Evolutionary conservation across 2,888 invertebrate species (phyloP).

Genomic region (Teinopalpus imperialis): DNA sequence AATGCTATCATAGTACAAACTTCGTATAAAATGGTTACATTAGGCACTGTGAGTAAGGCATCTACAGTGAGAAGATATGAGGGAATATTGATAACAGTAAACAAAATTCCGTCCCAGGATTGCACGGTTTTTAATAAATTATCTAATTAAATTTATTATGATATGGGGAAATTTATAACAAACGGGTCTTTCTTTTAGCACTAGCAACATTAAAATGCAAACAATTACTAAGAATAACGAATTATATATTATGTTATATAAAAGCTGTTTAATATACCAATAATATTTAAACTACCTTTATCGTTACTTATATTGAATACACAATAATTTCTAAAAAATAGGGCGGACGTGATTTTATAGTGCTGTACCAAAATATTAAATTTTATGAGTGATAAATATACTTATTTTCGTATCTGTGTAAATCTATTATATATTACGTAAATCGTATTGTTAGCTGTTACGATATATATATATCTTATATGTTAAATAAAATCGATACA

Average conservation of each 20-base stretch:
- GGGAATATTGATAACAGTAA: slow-evolving; percentile 21
- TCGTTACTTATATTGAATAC: slow-evolving; percentile 33
- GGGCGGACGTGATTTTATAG: slow-evolving; percentile 68
- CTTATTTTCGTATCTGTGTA: slow-evolving; percentile 41
- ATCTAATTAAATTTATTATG: background rate
- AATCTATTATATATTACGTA: slow-evolving; percentile 38
- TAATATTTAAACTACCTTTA: slow-evolving; percentile 19
- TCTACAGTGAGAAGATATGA: slow-evolving; percentile 88
- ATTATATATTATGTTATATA: slow-evolving; percentile 17
- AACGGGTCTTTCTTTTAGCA: background rate
- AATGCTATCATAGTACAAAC: slow-evolving; percentile 66
- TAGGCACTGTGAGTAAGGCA: slow-evolving; percentile 94
- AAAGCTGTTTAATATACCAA: slow-evolving; percentile 13
- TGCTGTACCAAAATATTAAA: slow-evolving; percentile 70
- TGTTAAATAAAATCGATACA: slow-evolving; percentile 34
- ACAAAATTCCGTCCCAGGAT: slow-evolving; percentile 18
- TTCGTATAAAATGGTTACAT: slow-evolving; percentile 77
- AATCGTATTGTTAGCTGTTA: slow-evolving; percentile 19
- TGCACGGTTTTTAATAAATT: background rate
- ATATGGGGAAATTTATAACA: background rate
- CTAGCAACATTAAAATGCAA: slow-evolving; percentile 21
- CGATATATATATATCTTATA: slow-evolving; percentile 6
- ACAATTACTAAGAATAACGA: slow-evolving; percentile 10
- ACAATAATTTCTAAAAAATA: slow-evolving; percentile 68
- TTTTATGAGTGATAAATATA: slow-evolving; percentile 61